A percentile compares a stretch with the other conserved stretches of the same genome.
phyloP scores from a whole-genome alignment of 2,113 vertebrate species.

The Antechinus stuartii region DNA sequence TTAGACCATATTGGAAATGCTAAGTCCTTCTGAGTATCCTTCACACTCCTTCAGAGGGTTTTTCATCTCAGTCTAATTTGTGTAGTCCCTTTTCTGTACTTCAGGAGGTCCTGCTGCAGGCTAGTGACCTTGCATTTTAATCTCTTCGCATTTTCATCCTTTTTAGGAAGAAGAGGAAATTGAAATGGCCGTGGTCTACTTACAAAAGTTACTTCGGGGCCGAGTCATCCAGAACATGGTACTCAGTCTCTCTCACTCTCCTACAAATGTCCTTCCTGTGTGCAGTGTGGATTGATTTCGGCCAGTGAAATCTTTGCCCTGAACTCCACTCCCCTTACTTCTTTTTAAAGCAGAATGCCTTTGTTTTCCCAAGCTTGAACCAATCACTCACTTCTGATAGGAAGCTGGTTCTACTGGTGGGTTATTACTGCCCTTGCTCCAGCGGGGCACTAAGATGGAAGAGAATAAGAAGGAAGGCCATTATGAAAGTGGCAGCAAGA shows the following conservation, averaged over 20 bases:
- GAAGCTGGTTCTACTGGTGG: background rate
- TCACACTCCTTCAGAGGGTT: background rate
- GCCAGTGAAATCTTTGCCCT: background rate
- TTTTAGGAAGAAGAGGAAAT: conserved; percentile 91
- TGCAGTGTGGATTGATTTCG: background rate
- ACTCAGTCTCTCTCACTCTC: conserved; percentile 24
- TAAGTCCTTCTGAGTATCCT: background rate
- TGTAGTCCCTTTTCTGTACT: conserved; percentile 49
- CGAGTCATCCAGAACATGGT: conserved; percentile 92
- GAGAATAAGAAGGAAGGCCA: background rate
- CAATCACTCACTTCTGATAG: background rate
- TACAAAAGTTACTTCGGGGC: conserved; percentile 94
- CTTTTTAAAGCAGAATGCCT: background rate
- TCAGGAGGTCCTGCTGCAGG: background rate
- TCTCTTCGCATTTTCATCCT: background rate
- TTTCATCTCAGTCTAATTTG: background rate
- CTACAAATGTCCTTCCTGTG: background rate
- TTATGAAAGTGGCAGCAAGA: background rate
- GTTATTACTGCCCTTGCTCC: background rate
- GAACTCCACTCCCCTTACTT: background rate
- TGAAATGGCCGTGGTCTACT: conserved; percentile 89
- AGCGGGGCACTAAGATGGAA: background rate
- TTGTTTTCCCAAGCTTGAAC: background rate
- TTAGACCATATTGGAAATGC: background rate
- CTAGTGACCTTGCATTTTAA: background rate